A percentile compares a stretch with the other conserved stretches of the same genome.
These are phyloP conservation scores for Macrophya alboannulata DNA, from an alignment of 2,888 invertebrate species.

Conservation along the genomic window DNA sequence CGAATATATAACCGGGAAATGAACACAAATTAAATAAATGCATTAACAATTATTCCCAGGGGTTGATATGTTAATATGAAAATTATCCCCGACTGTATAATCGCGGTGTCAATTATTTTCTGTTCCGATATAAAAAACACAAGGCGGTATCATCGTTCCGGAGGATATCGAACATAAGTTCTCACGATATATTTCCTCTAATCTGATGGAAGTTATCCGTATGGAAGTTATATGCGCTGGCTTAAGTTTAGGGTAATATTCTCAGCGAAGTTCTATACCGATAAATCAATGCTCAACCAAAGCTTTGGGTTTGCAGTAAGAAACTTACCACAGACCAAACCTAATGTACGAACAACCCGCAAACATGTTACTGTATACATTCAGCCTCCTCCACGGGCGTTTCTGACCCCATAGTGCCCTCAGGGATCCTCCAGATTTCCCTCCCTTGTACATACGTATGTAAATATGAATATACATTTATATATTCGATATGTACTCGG, in stretches of 20 bases:
- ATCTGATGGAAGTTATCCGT: not conserved
- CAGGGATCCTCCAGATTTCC: not conserved
- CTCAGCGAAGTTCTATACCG: constrained; percentile 17
- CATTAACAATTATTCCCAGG: not conserved
- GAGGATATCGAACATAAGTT: no score
- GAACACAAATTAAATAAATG: not conserved
- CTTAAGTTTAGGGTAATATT: constrained; percentile 35
- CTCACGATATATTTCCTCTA: no score
- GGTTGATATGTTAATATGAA: constrained; percentile 1
- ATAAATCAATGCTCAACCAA: constrained; percentile 31
- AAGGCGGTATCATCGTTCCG: no score
- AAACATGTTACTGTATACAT: constrained; percentile 17
- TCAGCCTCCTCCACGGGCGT: constrained; percentile 9
- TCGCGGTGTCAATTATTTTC: not conserved
- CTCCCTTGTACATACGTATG: not conserved
- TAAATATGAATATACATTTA: not conserved
- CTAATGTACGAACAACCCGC: constrained; percentile 41
- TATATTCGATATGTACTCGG: not conserved
- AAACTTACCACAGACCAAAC: constrained; percentile 32
- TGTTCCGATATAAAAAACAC: not conserved
- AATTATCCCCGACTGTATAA: not conserved
- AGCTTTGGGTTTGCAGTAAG: constrained; percentile 20
- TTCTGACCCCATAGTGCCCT: constrained; percentile 28
- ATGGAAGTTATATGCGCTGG: not conserved
- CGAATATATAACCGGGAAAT: not conserved